Conservation (phyloP, 2,113 vertebrate genomes). For the Sinocyclocheilus maitianheensis region DNA sequence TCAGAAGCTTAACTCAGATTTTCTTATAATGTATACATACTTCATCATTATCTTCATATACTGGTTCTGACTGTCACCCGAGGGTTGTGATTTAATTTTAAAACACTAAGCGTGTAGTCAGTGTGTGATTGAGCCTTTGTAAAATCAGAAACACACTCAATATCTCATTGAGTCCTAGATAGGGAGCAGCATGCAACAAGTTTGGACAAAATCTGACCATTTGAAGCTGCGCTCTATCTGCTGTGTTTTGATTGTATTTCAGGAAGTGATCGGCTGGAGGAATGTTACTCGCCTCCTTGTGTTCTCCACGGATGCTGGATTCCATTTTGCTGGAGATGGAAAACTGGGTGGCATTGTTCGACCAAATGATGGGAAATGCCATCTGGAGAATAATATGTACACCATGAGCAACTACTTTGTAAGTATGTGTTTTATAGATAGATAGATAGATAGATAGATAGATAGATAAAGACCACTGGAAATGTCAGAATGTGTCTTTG, state of each 20-base stretch:
- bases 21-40: neutral
- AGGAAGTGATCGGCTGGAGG: slow-evolving; percentile 89
- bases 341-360: slow-evolving; percentile 96
- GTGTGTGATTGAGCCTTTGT: neutral
- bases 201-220: neutral
- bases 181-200: neutral
- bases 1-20: neutral
- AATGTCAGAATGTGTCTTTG: neutral
- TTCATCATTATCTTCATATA: neutral
- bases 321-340: slow-evolving; percentile 96
- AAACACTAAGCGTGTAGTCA: neutral
- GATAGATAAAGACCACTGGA: neutral
- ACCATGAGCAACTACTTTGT: slow-evolving; percentile 98
- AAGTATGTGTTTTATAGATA: slow-evolving; percentile 62
- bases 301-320: slow-evolving; percentile 96
- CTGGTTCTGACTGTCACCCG: neutral
- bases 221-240: neutral
- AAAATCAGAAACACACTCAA: neutral
- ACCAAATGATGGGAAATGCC: slow-evolving; percentile 94
- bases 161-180: neutral
- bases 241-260: neutral
- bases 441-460: neutral
- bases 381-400: slow-evolving; percentile 89
- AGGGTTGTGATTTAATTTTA: neutral
- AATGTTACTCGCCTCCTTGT: slow-evolving; percentile 93